Base-by-base conservation (phyloP, 2,113 vertebrate genomes). In the Dicentrarchus labrax region DNA sequence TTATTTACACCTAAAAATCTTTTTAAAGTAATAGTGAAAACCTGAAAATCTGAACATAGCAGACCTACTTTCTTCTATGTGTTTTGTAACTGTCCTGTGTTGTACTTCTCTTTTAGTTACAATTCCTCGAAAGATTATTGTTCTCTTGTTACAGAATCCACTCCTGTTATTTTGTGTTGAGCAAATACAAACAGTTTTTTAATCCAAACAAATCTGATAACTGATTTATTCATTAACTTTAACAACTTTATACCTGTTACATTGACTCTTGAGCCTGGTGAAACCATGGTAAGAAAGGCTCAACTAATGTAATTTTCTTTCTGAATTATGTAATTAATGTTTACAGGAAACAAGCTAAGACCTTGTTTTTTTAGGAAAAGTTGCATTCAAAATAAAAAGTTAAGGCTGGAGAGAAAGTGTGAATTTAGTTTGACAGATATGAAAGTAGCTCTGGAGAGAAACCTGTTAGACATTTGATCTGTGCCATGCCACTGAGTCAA, bases 391-490 rank as follows among this genome's bases (percentile, higher is more conserved):
- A 19, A 66, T 50, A 4, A 41, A 60, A 0, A 9, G 45, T 19
- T 22, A 45, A 71, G 13, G 15, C 50, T 60, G 24, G 43, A 38
- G 15, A 76, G 51, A 24, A 7, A 4, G 51, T 47, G 8, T 43
- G 12, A 21, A 51, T 30, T 66, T 10, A 70, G 22, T 0, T 57
- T 61, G n/a, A 75, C 12, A 8, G 24, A 43, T 11, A 71, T 64
- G 50, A 70, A 74, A 59, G 19, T n/a, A 39, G 59, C 64, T 70
- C 43, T 24, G 19, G 56, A 72, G 53, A 45, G 51, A 80, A 92
- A 88, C 85, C 84, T 53, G 84, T 85, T 82, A 9, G 73, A 80
- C 76, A 76, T 66, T 48, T 76, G 76, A 89, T 82, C 66, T 38
- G 76, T 68, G 83, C 65, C 76, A 62, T 1, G 70, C 51, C 3